Evolutionary conservation across 2,113 vertebrate species (phyloP).

Genomic region (Eublepharis macularius): DNA sequence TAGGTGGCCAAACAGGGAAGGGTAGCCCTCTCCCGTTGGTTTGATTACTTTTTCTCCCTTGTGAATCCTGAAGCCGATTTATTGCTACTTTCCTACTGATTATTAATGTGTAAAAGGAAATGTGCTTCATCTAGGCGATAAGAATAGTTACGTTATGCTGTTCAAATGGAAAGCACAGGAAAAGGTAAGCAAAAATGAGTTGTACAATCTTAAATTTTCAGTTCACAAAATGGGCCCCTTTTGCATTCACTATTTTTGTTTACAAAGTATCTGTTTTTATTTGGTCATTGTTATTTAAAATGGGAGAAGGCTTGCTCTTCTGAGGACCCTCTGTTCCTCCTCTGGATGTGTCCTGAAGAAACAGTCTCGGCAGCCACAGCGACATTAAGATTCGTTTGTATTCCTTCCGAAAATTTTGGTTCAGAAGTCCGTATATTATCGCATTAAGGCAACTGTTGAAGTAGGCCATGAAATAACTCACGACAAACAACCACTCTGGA

Average conservation of each 20-base stretch:
- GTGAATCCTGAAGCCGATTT: constrained; percentile 1
- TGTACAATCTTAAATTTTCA: background rate
- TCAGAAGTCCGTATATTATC: constrained; percentile 90
- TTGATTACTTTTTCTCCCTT: constrained; percentile 17
- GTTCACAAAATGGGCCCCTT: background rate
- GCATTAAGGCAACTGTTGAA: constrained; percentile 96
- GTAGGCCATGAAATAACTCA: constrained; percentile 94
- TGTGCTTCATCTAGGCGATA: constrained; percentile 45
- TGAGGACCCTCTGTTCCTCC: constrained; percentile 76
- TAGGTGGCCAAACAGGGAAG: too few species aligned
- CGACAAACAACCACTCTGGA: constrained; percentile 89
- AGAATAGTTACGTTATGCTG: constrained; percentile 17
- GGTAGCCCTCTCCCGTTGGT: background rate
- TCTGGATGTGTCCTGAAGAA: constrained; percentile 83
- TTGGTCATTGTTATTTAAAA: constrained; percentile 80
- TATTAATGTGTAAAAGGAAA: background rate
- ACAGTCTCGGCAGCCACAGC: constrained; percentile 82
- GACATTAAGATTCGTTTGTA: constrained; percentile 87
- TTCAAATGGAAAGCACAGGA: constrained; percentile 1
- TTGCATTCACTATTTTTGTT: constrained; percentile 10
- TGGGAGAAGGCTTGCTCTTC: constrained; percentile 83
- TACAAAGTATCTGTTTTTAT: constrained; percentile 67
- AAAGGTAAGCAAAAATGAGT: constrained; percentile 32
- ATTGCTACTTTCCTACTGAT: constrained; percentile 36
- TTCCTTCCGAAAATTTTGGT: constrained; percentile 91